Evolutionary conservation across 2,113 vertebrate genomes (phyloP), one percentile per base, ranked within the genome.

Genomic region (Smithornis capensis): DNA sequence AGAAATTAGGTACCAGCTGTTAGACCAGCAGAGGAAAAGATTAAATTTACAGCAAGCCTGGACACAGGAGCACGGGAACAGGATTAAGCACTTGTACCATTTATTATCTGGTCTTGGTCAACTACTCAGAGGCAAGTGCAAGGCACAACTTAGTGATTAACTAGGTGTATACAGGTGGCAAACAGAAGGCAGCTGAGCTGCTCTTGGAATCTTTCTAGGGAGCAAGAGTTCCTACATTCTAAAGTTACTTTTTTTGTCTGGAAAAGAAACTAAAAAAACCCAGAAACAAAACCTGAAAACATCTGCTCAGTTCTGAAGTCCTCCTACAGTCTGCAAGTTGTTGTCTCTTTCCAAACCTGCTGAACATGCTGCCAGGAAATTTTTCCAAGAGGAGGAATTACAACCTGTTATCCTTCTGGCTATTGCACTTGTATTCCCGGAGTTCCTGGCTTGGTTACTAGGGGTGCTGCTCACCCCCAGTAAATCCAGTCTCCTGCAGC

Each of bases 261-360:
- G 60, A 90, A 92, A 92, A 84, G 38, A 87, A 83, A 69, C 7
- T 4, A 71, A 59, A 50, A 55, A 42, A 15, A 0, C 31, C 49
- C 49, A 86, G 81, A 67, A 89, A 75, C 64, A 89, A 94, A 96
- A 71, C 44, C 65, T 4, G 0, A 88, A 94, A 94, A 94, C 95
- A 96, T 92, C 92, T 93, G 93, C 76, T 95, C 60, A 82, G 31
- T 35, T 85, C 78, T 59, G 2, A 92, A 83, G 80, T 65, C 79
- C 85, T 94, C 92, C 96, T 90, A 92, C 94, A 89, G 88, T 79
- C 88, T 71, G 85, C 71, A 94, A n/a, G 64, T 83, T 89, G 44
- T 96, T 89, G 78, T 93, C 35, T 75, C 87, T 87, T 94, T 89
- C 50, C 92, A 88, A 94, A 93, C 75, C 71, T 90, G 84, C 82